Percentiles rank a stretch among this genome's conserved stretches.
Conservation (phyloP, 2,113 vertebrate genomes). For the Corvus moneduloides region DNA sequence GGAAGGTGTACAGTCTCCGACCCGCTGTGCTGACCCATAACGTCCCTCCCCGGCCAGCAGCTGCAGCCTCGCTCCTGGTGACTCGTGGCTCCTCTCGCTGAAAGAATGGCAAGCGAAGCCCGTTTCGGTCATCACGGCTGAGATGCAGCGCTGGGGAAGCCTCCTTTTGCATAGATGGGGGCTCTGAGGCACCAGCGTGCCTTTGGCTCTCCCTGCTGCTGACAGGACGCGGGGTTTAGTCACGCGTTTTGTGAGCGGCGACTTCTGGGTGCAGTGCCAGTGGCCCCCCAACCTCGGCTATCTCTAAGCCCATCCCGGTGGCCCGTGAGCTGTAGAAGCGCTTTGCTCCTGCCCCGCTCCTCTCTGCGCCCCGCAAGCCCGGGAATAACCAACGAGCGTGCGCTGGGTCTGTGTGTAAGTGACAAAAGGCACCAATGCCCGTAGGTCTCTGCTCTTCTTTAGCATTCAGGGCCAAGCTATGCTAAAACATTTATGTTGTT, state of each 20-base stretch:
- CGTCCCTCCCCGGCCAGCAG: neutral
- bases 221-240: neutral
- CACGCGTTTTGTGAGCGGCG: neutral
- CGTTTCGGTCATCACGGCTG: neutral
- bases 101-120: neutral
- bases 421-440: too few species aligned
- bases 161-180: accelerated
- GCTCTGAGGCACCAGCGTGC: accelerated
- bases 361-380: neutral
- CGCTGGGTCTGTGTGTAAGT: accelerated
- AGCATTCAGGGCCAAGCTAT: neutral
- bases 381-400: accelerated
- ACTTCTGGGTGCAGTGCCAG: neutral
- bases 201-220: neutral
- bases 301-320: neutral
- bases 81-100: neutral
- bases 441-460: neutral
- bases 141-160: neutral
- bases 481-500: neutral
- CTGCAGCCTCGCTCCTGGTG: neutral
- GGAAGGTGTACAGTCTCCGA: too few species aligned
- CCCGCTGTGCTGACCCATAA: neutral
- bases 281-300: accelerated
- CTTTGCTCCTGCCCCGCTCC: neutral
- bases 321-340: neutral